Evolutionary conservation across 23 tunicate genomes (phyloP).

Genomic region (Phallusia fumigata): DNA sequence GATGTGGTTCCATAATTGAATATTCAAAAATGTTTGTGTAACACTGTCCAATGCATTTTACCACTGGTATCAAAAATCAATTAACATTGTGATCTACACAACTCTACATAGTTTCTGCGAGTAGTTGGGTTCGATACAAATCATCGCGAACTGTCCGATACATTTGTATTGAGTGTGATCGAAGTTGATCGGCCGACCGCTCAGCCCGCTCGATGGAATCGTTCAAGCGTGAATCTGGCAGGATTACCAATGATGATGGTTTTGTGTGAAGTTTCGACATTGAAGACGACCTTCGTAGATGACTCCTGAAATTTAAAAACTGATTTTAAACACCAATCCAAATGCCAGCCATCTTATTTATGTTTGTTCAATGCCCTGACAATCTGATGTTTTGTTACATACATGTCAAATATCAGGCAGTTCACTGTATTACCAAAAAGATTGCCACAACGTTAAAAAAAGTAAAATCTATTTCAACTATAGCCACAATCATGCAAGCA

Average conservation of each 20-base stretch:
- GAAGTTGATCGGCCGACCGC: constrained; percentile 43
- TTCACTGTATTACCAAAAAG: too few relatives aligned
- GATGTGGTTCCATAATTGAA: too few relatives aligned
- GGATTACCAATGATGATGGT: constrained; percentile 14
- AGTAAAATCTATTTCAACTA: too few relatives aligned
- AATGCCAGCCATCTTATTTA: too few relatives aligned
- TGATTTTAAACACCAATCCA: too few relatives aligned
- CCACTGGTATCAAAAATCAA: background rate
- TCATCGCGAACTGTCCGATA: constrained; percentile 56
- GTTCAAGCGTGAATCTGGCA: constrained; percentile 52
- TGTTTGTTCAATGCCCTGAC: too few relatives aligned
- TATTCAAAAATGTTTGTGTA: background rate
- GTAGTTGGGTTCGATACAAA: constrained; percentile 32
- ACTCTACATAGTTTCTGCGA: constrained; percentile 50
- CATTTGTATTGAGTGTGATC: constrained; percentile 54
- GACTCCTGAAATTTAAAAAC: constrained; percentile 31
- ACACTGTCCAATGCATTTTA: too few relatives aligned
- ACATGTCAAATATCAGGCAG: too few relatives aligned
- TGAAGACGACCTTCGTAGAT: constrained; percentile 56
- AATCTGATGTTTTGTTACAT: too few relatives aligned
- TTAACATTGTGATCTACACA: background rate
- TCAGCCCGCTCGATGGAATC: constrained; percentile 68
- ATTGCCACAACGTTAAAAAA: too few relatives aligned
- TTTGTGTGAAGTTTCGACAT: constrained; percentile 30
- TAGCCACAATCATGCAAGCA: too few relatives aligned